Evolutionary conservation across 2,797 vertebrate genomes (phyloP), one percentile per base, ranked within the genome.

Genomic region (Catostomus latipinnis): DNA sequence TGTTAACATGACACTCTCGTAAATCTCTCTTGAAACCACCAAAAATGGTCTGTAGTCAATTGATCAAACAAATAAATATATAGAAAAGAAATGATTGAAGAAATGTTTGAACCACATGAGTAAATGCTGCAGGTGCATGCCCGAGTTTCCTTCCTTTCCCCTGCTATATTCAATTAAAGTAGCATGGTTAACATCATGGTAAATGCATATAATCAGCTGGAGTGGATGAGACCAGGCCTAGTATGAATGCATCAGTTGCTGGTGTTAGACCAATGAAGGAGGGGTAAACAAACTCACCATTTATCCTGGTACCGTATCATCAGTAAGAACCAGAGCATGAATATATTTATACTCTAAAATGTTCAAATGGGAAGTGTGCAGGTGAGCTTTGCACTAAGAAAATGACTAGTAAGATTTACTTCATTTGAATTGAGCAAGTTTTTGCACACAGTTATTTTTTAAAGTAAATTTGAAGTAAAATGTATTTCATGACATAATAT

Each of bases 81-180:
- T 34, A 34, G 34, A 34, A 34, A 34, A 34, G 34, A 3, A 34
- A 34, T 34, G 34, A 34, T 34, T 34, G 34, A 34, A 34, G 34
- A 34, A 34, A 34, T 34, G 34, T 34, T 34, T 34, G 34, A 34
- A 34, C 34, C 34, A 34, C 34, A 49, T 22, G 46, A 9, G 10
- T 16, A 16, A 43, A 60, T 66, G 7, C 61, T 50, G 49, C 56
- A 60, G 71, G 34, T 57, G 34, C 75, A 60, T 56, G 43, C 53
- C 54, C 46, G 2, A 45, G 49, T 48, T 45, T 12, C 50, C 46
- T 43, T 57, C 54, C 6, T 53, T 16, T 76, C 52, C 68, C 34
- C 8, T 53, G 34, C 49, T 72, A 54, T 54, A 66, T 73, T 82
- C 43, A 62, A 62, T 77, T 78, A 72, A 48, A 77, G 48, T 68